Evolutionary conservation across 1,140 invertebrate genomes (phyloP).

Genomic region (Conus ventricosus): DNA sequence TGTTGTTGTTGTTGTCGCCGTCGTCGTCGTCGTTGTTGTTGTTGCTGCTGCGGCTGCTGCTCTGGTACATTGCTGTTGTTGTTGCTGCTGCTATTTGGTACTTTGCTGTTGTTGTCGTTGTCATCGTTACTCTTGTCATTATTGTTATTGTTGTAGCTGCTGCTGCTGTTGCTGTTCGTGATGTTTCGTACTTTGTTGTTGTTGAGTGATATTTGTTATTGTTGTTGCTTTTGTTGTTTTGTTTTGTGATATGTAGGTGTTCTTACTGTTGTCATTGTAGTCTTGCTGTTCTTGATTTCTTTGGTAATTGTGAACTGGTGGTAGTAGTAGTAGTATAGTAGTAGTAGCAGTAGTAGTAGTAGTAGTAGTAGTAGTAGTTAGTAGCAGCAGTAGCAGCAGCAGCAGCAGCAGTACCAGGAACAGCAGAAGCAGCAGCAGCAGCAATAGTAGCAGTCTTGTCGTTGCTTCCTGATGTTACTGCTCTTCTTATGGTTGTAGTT

Average conservation of each 20-base stretch:
- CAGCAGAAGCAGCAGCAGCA: neutral
- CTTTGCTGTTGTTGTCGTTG: too few species aligned
- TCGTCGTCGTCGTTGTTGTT: too few species aligned
- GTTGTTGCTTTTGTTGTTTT: neutral
- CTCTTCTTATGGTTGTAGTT: too few species aligned
- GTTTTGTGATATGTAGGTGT: neutral
- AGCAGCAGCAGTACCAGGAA: neutral
- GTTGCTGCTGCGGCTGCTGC: too few species aligned
- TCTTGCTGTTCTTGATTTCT: neutral
- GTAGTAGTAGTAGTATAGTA: slow-evolving; percentile 16
- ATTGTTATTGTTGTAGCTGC: too few species aligned
- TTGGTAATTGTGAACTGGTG: neutral
- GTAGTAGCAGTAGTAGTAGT: slow-evolving; percentile 10
- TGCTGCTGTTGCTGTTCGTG: too few species aligned
- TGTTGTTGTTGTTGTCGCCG: too few species aligned
- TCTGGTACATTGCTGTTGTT: too few species aligned
- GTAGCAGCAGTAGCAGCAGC: neutral
- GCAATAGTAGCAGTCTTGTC: neutral
- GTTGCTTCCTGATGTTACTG: too few species aligned
- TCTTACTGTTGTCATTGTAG: neutral
- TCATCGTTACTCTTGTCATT: too few species aligned
- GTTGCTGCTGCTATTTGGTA: too few species aligned
- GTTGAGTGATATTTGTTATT: neutral
- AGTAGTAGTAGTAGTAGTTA: slow-evolving; percentile 10
- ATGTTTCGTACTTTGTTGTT: neutral